phyloP scores from a whole-genome alignment of 2,888 invertebrate species.

The Sarcophaga variegata region DNA sequence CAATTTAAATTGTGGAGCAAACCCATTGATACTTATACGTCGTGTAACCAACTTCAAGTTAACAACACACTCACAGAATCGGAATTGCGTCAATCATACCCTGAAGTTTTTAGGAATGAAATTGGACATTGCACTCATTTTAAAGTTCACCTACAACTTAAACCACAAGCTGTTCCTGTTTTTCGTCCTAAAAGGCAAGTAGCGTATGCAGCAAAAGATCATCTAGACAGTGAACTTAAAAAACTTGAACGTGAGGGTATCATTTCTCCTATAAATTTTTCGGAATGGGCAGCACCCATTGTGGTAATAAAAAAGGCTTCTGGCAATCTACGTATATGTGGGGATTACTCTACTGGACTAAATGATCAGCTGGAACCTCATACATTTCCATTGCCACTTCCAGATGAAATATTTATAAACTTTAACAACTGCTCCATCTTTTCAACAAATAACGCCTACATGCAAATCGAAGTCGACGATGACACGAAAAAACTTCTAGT shows the following conservation, averaged over 20 bases:
- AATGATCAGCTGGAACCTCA: conserved; percentile 25
- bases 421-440: conserved; percentile 25
- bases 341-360: conserved; percentile 26
- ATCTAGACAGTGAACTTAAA: conserved; percentile 34
- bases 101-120: conserved; percentile 31
- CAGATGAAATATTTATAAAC: conserved; percentile 42
- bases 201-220: conserved; percentile 1
- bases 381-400: conserved; percentile 31
- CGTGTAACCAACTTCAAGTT: neutral
- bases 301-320: conserved; percentile 13
- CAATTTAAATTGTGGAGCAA: too few species aligned
- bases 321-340: too few species aligned
- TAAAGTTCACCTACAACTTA: conserved; percentile 51
- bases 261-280: conserved; percentile 34
- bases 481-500: neutral
- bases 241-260: conserved; percentile 5
- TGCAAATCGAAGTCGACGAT: conserved; percentile 29
- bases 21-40: too few species aligned
- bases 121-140: conserved; percentile 39
- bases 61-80: neutral
- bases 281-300: conserved; percentile 45
- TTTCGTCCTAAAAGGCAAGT: conserved; percentile 32
- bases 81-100: neutral
- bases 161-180: conserved; percentile 54
- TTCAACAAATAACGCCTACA: conserved; percentile 12